phyloP scores from a whole-genome alignment of 2,113 vertebrate genomes.

The Pterocles orientalis region DNA sequence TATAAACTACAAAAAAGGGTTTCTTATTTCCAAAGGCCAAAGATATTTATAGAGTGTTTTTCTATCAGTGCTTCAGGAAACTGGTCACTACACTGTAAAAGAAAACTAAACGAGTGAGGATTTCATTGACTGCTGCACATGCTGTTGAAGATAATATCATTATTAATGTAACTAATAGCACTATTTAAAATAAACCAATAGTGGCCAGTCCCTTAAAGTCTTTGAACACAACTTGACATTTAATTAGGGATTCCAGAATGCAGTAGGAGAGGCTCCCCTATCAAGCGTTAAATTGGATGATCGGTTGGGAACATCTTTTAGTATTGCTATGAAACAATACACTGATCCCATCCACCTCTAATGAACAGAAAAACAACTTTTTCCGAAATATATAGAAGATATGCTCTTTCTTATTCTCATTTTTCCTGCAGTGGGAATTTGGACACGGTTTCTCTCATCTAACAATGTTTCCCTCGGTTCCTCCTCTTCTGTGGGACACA shows the following conservation, averaged over 20 bases:
- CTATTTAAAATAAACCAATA: neutral
- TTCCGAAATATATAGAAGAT: neutral
- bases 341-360: neutral
- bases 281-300: neutral
- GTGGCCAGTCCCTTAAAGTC: neutral
- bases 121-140: neutral
- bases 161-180: neutral
- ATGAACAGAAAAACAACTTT: neutral
- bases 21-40: constrained; percentile 31
- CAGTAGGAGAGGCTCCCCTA: neutral
- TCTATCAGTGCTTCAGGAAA: neutral
- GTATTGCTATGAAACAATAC: neutral
- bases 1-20: constrained; percentile 5
- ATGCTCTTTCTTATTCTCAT: neutral
- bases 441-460: neutral
- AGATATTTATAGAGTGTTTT: constrained; percentile 27
- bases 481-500: neutral
- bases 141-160: neutral
- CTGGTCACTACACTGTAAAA: neutral
- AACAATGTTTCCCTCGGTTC: neutral
- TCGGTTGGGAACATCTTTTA: neutral
- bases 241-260: neutral
- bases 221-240: neutral
- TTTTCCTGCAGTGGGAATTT: neutral
- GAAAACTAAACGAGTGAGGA: neutral